Evolutionary conservation across 2,113 vertebrate species (phyloP).

Genomic region (Microtus oregoni): DNA sequence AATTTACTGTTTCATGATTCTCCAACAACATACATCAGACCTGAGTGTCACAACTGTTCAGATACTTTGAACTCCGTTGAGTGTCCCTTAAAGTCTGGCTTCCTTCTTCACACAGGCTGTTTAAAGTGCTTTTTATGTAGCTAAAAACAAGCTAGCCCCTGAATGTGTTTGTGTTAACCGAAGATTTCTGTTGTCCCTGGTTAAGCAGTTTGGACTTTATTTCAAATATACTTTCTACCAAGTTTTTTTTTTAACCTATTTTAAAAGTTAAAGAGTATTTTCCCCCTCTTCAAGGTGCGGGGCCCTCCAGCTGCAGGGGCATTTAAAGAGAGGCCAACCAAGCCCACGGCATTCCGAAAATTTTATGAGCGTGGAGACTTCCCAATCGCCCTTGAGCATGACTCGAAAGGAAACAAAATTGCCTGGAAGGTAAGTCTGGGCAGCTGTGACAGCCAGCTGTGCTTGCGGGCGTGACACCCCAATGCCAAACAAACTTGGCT

Average conservation of each 20-base stretch:
- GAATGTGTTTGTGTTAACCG: background rate
- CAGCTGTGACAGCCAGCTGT: conserved; percentile 80
- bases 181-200: background rate
- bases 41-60: background rate
- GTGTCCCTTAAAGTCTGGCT: background rate
- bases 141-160: background rate
- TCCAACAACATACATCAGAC: background rate
- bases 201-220: background rate
- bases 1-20: background rate
- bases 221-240: background rate
- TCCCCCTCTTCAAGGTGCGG: conserved; percentile 87
- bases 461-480: conserved; percentile 78
- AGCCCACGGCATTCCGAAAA: conserved; percentile 93
- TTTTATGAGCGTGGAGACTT: conserved; percentile 95
- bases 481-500: conserved; percentile 81
- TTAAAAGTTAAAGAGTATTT: background rate
- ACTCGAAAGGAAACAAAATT: conserved; percentile 92
- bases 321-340: conserved; percentile 91
- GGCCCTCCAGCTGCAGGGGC: conserved; percentile 93
- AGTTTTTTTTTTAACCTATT: background rate
- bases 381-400: conserved; percentile 93
- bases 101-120: background rate
- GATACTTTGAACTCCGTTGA: background rate
- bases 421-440: conserved; percentile 95
- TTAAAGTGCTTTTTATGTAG: conserved; percentile 22